Base-by-base conservation (phyloP, 2,797 vertebrate genomes). In the Esox lucius region DNA sequence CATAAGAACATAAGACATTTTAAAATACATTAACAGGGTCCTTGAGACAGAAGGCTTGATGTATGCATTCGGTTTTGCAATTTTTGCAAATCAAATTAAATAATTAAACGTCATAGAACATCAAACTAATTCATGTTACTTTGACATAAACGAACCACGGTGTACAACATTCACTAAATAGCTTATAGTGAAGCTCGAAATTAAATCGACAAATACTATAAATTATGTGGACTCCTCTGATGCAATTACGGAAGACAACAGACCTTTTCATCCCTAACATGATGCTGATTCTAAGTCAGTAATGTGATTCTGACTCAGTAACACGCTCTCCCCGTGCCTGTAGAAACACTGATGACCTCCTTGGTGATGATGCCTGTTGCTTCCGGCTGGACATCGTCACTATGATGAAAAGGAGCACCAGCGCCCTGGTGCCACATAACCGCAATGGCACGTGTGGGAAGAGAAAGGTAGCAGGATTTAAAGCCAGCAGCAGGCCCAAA, bases 351-450 rank as follows among this genome's bases (percentile, higher is more conserved):
- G 42, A 16, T 15, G 51, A 26, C 53, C 65, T 68, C 70, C 31
- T 1, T 35, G 39, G 24, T 48, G 49, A n/a, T 24, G 26, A 56
- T 35, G 64, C 19, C 19, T 17, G 33, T 65, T 26, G 62, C 49
- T 24, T 59, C 51, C 33, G 28, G 31, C 19, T 11, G 9, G 46
- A n/a, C 7, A 16, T 68, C 6, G 66, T 53, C 66, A 69, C 12
- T n/a, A 16, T 72, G 75, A 59, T 24, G 35, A n/a, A 61, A 72
- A 72, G 61, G 51, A 77, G 26, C 9, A 48, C 46, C 7, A 68
- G 66, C 48, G 22, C 33, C 31, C 13, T 3, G 16, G 7, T 35
- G 42, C 26, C 42, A 19, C 39, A n/a, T 35, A 17, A n/a, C n/a
- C 75, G 61, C 53, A 1, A 19, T 12, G 46, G n/a, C 5, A 13